A percentile compares a stretch with the other conserved stretches of the same genome.
These are phyloP conservation scores for Venturia canescens DNA, from an alignment of 1,140 invertebrate species.

Conservation along the genomic window DNA sequence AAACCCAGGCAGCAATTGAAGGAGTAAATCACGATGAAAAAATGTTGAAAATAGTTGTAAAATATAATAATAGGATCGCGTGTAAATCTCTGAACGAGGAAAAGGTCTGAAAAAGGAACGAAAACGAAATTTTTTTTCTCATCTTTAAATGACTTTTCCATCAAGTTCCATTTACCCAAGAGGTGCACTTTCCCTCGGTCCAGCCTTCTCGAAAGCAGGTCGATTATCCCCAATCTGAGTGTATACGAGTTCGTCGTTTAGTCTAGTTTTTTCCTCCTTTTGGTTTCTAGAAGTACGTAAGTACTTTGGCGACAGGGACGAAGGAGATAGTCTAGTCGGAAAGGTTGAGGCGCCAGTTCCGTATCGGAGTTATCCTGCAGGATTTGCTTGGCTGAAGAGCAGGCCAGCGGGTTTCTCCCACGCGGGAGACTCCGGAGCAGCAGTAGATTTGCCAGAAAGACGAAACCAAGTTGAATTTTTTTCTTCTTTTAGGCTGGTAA, in stretches of 20 bases:
- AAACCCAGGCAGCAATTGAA: too few species aligned
- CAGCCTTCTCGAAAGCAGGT: neutral
- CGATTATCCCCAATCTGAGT: slow-evolving; percentile 4
- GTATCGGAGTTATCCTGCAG: neutral
- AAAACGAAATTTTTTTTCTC: neutral
- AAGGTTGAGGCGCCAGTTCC: slow-evolving; percentile 11
- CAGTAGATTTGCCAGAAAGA: slow-evolving; percentile 30
- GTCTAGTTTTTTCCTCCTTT: neutral
- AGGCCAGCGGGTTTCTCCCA: neutral
- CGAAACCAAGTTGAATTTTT: slow-evolving; percentile 37
- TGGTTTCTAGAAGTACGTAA: neutral
- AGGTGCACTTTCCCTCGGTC: neutral
- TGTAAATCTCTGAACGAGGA: neutral
- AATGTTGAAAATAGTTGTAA: too few species aligned
- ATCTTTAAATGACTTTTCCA: neutral
- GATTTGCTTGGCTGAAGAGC: neutral
- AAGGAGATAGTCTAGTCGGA: neutral
- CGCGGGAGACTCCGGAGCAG: neutral
- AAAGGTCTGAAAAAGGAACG: neutral
- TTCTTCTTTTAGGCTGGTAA: slow-evolving; percentile 3
- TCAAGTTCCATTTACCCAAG: neutral
- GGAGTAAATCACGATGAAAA: too few species aligned
- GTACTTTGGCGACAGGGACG: slow-evolving; percentile 9
- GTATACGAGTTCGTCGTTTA: neutral
- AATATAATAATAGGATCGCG: neutral